phyloP scores from a whole-genome alignment of 2,888 invertebrate species.

The Acanthopleura granulata region DNA sequence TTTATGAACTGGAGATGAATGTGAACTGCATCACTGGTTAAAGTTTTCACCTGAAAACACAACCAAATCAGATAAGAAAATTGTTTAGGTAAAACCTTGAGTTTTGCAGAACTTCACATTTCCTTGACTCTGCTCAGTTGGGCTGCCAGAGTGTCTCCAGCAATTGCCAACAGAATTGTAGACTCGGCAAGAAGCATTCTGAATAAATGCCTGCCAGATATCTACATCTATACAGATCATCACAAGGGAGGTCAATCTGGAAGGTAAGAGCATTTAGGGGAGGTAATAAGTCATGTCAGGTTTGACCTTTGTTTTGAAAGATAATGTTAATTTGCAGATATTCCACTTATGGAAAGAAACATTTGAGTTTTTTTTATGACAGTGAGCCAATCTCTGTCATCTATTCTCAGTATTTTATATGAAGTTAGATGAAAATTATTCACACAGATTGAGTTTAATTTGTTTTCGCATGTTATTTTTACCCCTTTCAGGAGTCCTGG shows the following conservation, averaged over 20 bases:
- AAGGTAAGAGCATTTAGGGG: constrained; percentile 69
- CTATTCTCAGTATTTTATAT: not conserved
- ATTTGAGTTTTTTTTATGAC: too few species aligned
- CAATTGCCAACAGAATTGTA: constrained; percentile 92
- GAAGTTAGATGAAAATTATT: too few species aligned
- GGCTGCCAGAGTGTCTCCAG: constrained; percentile 92
- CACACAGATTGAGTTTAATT: too few species aligned
- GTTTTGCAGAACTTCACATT: not conserved
- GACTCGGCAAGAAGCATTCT: constrained; percentile 92
- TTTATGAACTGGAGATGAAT: too few species aligned
- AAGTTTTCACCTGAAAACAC: too few species aligned
- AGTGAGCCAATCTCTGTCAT: not conserved
- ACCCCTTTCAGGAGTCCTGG: constrained; percentile 73
- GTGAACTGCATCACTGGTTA: too few species aligned
- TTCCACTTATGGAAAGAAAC: too few species aligned
- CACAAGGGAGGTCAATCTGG: constrained; percentile 89
- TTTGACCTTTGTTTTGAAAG: too few species aligned
- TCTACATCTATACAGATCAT: constrained; percentile 95
- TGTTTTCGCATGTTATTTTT: constrained; percentile 13
- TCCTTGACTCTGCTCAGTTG: constrained; percentile 47
- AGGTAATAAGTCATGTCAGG: too few species aligned
- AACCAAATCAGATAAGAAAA: too few species aligned
- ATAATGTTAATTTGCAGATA: too few species aligned
- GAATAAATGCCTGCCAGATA: constrained; percentile 91
- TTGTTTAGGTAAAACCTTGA: too few species aligned